phyloP scores from a whole-genome alignment of 2,888 invertebrate genomes.

The Torymus auratus region DNA sequence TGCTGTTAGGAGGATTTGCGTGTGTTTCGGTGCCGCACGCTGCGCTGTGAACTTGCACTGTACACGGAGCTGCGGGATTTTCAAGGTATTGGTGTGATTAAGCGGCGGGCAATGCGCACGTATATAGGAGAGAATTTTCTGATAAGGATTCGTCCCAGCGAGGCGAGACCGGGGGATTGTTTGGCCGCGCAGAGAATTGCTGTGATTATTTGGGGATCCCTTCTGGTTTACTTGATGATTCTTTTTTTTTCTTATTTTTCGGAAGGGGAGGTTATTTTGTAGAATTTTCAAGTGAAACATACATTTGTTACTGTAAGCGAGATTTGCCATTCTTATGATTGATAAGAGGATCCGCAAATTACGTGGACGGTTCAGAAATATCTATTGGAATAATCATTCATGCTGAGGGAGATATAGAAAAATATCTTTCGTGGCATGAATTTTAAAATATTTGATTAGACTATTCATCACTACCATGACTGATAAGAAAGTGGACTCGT shows the following conservation, averaged over 20 bases:
- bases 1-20: slow-evolving; percentile 54
- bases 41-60: too few relatives aligned
- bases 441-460: neutral
- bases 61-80: neutral
- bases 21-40: slow-evolving; percentile 17
- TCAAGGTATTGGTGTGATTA: too few relatives aligned
- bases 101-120: neutral
- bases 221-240: neutral
- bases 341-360: too few relatives aligned
- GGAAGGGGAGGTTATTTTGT: too few relatives aligned
- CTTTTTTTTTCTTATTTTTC: neutral
- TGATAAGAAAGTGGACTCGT: too few relatives aligned
- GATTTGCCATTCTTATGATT: too few relatives aligned
- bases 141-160: neutral
- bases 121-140: neutral
- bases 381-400: slow-evolving; percentile 2
- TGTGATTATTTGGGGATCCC: too few relatives aligned
- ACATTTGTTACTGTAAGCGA: too few relatives aligned
- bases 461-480: too few relatives aligned
- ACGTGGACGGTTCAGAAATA: neutral
- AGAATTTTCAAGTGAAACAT: too few relatives aligned
- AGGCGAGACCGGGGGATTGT: too few relatives aligned
- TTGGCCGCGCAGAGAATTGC: too few relatives aligned
- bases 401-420: neutral
- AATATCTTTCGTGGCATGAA: slow-evolving; percentile 9